phyloP scores from a whole-genome alignment of 1,140 invertebrate genomes.

The Patella vulgata region DNA sequence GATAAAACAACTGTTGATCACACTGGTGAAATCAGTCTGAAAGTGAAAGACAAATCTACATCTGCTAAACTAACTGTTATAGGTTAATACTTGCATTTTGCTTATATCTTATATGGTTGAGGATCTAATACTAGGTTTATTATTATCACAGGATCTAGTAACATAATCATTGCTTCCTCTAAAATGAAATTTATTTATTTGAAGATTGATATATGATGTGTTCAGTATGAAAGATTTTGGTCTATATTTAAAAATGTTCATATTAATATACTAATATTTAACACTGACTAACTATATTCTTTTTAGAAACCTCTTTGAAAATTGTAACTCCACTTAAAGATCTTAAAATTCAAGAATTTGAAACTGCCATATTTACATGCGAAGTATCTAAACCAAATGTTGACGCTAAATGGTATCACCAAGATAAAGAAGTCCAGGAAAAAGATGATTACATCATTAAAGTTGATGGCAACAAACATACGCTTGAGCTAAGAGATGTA shows the following conservation, averaged over 20 bases:
- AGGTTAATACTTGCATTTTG: too few species aligned
- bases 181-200: too few species aligned
- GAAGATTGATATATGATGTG: too few species aligned
- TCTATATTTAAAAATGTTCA: too few species aligned
- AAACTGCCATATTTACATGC: slow-evolving; percentile 89
- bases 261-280: too few species aligned
- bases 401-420: slow-evolving; percentile 46
- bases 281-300: neutral
- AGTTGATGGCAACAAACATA: slow-evolving; percentile 40
- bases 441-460: slow-evolving; percentile 34
- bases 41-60: slow-evolving; percentile 42
- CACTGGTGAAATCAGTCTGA: slow-evolving; percentile 72
- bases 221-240: too few species aligned
- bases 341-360: slow-evolving; percentile 90
- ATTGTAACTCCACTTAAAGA: slow-evolving; percentile 95
- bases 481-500: slow-evolving; percentile 54
- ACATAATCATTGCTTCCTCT: too few species aligned
- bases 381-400: slow-evolving; percentile 53
- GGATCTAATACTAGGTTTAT: too few species aligned
- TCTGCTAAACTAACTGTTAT: slow-evolving; percentile 50
- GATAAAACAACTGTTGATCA: slow-evolving; percentile 83
- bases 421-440: slow-evolving; percentile 33
- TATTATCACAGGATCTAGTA: too few species aligned
- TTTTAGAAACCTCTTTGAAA: slow-evolving; percentile 78
- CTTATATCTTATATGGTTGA: too few species aligned